Evolutionary conservation across 2,113 vertebrate species (phyloP).

Genomic region (Zapornia atra): DNA sequence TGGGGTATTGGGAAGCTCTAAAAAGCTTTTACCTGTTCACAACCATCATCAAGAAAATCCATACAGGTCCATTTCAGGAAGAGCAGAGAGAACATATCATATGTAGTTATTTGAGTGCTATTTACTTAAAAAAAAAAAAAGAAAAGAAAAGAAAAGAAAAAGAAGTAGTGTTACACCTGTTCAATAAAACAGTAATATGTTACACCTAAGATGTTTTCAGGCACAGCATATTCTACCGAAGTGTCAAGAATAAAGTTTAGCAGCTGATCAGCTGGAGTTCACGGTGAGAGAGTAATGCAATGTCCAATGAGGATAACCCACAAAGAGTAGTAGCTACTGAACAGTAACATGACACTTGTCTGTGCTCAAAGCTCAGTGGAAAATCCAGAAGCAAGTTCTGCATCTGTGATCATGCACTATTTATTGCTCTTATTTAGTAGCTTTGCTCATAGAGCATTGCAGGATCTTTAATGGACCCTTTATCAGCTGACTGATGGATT

Average conservation of each 20-base stretch:
- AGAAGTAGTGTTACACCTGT: accelerated
- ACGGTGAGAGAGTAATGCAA: neutral
- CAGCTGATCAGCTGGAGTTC: neutral
- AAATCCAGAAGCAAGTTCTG: neutral
- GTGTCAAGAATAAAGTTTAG: neutral
- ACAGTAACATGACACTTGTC: neutral
- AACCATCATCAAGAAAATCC: neutral
- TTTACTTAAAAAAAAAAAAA: too few relatives aligned
- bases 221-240: neutral
- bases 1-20: neutral
- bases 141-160: neutral
- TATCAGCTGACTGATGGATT: neutral
- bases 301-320: neutral
- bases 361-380: neutral
- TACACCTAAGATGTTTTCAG: neutral
- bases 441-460: neutral
- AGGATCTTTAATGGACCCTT: neutral
- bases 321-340: neutral
- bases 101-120: neutral
- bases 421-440: neutral
- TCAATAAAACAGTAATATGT: neutral
- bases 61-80: neutral
- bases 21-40: neutral
- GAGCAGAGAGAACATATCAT: neutral
- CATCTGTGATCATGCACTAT: neutral